Evolutionary conservation across 2,113 vertebrate species (phyloP).

Genomic region (Indicator maculatus): DNA sequence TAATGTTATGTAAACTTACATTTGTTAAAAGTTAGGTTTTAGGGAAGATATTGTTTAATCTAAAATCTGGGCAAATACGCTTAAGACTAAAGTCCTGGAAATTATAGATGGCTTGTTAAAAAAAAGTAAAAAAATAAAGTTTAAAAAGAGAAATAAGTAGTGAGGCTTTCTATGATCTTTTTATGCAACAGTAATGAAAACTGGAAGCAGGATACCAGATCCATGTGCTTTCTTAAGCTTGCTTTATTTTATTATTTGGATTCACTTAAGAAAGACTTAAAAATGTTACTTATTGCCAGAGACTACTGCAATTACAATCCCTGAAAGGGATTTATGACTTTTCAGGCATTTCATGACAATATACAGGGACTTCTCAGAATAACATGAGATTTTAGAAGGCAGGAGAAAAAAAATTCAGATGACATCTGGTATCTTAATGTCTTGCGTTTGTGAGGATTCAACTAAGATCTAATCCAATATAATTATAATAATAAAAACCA

Average conservation of each 20-base stretch:
- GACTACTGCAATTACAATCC: background rate
- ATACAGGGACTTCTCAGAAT: background rate
- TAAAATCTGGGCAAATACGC: background rate
- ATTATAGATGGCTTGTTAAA: background rate
- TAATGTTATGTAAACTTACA: background rate
- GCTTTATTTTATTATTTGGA: background rate
- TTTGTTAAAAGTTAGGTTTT: background rate
- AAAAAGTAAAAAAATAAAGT: too few relatives aligned
- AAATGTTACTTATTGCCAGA: background rate
- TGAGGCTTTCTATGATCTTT: background rate
- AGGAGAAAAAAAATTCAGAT: background rate
- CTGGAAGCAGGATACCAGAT: background rate
- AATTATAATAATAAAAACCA: background rate
- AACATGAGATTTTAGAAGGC: background rate
- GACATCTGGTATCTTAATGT: background rate
- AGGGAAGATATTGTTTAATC: background rate
- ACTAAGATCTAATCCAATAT: background rate
- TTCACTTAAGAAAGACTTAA: background rate
- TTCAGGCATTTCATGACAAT: background rate
- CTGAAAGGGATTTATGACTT: background rate
- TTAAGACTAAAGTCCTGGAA: background rate
- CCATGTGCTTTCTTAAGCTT: background rate
- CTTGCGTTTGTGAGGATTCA: background rate
- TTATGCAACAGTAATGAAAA: background rate
- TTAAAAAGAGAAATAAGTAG: background rate